phyloP scores from a whole-genome alignment of 2,888 invertebrate species.

The Stegophylla sp. region DNA sequence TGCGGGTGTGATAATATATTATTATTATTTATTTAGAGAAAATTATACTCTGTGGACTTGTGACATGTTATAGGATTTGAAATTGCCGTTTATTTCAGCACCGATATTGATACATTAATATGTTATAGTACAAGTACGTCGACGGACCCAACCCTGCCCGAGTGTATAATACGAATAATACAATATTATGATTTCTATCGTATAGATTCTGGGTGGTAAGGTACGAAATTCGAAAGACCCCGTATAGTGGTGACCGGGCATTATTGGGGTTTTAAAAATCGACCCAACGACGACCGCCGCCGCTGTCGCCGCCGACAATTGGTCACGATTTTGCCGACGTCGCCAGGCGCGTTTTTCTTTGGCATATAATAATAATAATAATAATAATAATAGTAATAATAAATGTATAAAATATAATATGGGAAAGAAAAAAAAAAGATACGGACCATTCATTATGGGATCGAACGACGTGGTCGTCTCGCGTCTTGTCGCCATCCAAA shows the following conservation, averaged over 20 bases:
- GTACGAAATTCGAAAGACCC: slow-evolving; percentile 22
- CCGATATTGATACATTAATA: no score
- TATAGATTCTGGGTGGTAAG: not conserved
- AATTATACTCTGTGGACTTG: no score
- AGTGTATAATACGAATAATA: not conserved
- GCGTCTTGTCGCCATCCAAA: slow-evolving; percentile 21
- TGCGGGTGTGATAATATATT: no score
- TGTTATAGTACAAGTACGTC: not conserved
- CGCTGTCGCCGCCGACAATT: no score
- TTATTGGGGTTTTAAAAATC: slow-evolving; percentile 41
- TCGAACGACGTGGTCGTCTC: not conserved
- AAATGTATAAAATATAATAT: no score
- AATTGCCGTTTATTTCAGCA: no score
- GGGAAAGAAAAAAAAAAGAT: not conserved
- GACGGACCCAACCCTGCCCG: not conserved
- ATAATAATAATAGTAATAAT: not conserved
- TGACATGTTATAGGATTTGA: no score
- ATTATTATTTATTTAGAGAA: no score
- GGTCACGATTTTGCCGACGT: not conserved
- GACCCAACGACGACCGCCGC: slow-evolving; percentile 23
- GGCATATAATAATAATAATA: not conserved
- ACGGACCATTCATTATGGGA: not conserved
- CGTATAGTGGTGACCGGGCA: not conserved
- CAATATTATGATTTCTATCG: not conserved
- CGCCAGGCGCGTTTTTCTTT: not conserved